These are phyloP conservation scores for Brotula barbata DNA, from an alignment of 2,797 vertebrate species.

Conservation along the genomic window DNA sequence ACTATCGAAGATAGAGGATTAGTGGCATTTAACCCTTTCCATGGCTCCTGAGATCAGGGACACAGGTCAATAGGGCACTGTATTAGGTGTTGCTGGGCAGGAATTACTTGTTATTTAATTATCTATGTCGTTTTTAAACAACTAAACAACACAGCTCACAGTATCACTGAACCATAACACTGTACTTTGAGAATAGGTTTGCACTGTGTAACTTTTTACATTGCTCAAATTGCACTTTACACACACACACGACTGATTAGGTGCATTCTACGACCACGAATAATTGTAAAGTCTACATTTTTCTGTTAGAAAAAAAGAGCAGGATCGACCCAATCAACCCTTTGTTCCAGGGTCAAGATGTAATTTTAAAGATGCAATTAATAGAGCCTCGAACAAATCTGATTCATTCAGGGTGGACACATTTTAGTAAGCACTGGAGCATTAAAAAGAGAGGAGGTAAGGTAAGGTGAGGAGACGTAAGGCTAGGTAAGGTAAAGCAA, in stretches of 20 bases:
- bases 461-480: no score
- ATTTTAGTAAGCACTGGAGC: slow-evolving; percentile 24
- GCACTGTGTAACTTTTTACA: background rate
- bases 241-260: no score
- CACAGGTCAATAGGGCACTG: slow-evolving; percentile 23
- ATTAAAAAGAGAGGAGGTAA: slow-evolving; percentile 26
- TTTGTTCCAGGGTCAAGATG: slow-evolving; percentile 30
- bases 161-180: no score
- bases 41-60: slow-evolving; percentile 12
- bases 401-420: slow-evolving; percentile 16
- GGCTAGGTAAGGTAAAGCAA: no score
- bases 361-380: slow-evolving; percentile 34
- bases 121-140: no score
- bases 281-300: slow-evolving; percentile 1
- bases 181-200: background rate
- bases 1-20: slow-evolving; percentile 56
- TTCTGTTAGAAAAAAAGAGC: slow-evolving; percentile 4
- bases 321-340: slow-evolving; percentile 36
- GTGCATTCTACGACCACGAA: no score
- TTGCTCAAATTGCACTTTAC: no score
- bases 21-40: slow-evolving; percentile 66
- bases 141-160: no score
- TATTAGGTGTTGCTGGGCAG: slow-evolving; percentile 1
- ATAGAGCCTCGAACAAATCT: slow-evolving; percentile 30
- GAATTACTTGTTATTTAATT: no score